Percentiles rank a stretch among this genome's conserved stretches.
Conservation (phyloP, 2,113 vertebrate species). For the Paraplagusia blochii region DNA sequence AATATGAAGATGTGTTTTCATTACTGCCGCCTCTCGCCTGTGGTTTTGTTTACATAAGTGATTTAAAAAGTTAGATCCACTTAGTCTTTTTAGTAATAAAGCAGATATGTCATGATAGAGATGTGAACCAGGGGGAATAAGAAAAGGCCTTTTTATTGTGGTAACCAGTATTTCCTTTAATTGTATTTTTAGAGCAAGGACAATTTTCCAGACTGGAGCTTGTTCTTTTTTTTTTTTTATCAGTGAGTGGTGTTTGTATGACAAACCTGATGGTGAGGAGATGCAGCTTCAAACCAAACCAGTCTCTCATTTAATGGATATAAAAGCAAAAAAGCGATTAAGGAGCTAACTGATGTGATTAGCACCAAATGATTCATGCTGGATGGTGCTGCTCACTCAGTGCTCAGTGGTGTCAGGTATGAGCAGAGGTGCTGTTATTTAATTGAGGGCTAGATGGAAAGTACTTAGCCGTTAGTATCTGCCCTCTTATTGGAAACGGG, state of each 20-base stretch:
- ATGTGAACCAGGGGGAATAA: no score
- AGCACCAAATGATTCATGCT: not conserved
- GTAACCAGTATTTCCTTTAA: no score
- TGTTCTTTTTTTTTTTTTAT: no score
- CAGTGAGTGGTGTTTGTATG: no score
- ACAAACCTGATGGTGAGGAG: not conserved
- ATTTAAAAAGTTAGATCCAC: slow-evolving; percentile 15
- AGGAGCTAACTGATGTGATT: slow-evolving; percentile 33
- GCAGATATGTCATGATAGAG: no score
- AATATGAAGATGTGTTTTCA: slow-evolving; percentile 1
- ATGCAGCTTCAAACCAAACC: not conserved
- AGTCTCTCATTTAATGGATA: not conserved
- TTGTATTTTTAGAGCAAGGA: no score
- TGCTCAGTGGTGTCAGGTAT: slow-evolving; percentile 36
- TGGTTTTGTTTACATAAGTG: slow-evolving; percentile 12
- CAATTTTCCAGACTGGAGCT: no score
- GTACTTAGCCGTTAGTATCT: slow-evolving; percentile 55
- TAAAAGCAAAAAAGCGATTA: slow-evolving; percentile 24
- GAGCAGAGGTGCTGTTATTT: slow-evolving; percentile 43
- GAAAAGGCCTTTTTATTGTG: no score
- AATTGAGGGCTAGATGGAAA: slow-evolving; percentile 42
- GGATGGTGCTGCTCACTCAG: not conserved
- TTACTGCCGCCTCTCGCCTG: slow-evolving; percentile 1
- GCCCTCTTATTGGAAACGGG: slow-evolving; percentile 25
- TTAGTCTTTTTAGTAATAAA: not conserved